Evolutionary conservation across 2,888 invertebrate genomes (phyloP), one percentile per base, ranked within the genome.

Genomic region (Embidobia sp.): DNA sequence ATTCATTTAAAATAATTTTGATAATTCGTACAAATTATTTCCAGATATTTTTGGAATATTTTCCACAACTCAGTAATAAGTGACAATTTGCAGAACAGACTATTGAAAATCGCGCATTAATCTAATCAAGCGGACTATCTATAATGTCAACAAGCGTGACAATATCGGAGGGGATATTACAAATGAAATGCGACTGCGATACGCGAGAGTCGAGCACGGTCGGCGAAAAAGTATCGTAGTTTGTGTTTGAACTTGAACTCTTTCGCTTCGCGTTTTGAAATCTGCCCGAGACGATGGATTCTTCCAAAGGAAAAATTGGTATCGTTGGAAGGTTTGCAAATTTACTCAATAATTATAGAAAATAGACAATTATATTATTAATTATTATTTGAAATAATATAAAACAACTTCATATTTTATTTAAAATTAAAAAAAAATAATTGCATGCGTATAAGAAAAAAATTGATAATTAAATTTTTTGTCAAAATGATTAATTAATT

Each of bases 251-350:
- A 37, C 44, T 19, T 49, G 13, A 27, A 37, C 7, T 33, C 15
- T 37, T 16, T 19, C 22, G 29, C 48, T 8, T 51, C 22, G 31
- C 10, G 2, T 35, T 26, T 22, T 5, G 11, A 11, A 44, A 13
- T 11, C 6, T 4, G 6, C n/a, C n/a, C n/a, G 13, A 6, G 13
- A 79, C 67, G 4, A 87, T 87, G 87, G 79, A 84, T 19, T 78
- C 85, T 13, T 4, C 49, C 7, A 92, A 92, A 87, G 93, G 93
- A 90, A 94, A 94, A 90, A 92, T 95, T 81, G 94, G 94, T 79
- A 95, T 95, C 79, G 91, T 95, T 77, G 95, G 95, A 86, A 95
- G 95, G 95, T 95, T 90, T 79, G 18, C n/a, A n/a, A n/a, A n/a
- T n/a, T n/a, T n/a, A n/a, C n/a, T n/a, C n/a, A n/a, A n/a, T n/a